Evolutionary conservation across 2,888 invertebrate species (phyloP).

Genomic region (Hedychridium roseum): DNA sequence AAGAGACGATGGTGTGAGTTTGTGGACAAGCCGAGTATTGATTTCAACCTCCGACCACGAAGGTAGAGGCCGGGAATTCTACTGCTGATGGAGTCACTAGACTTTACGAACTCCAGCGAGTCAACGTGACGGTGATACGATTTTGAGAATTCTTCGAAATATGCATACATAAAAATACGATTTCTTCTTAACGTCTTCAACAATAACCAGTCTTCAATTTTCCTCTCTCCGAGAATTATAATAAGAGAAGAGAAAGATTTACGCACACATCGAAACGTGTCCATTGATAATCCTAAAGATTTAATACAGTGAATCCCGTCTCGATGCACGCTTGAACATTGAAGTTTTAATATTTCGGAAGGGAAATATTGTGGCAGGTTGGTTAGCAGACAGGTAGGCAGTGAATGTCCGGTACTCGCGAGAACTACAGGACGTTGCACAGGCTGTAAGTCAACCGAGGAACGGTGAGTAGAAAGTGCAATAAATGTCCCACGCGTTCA

Average conservation of each 20-base stretch:
- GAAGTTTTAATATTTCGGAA: constrained; percentile 17
- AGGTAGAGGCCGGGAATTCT: constrained; percentile 42
- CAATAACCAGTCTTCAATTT: no score
- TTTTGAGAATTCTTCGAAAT: no score
- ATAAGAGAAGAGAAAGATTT: no score
- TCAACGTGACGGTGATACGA: no score
- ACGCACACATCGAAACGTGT: no score
- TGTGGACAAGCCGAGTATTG: constrained; percentile 35
- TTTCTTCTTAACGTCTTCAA: no score
- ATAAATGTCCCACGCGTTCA: constrained; percentile 23
- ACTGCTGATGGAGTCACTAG: constrained; percentile 39
- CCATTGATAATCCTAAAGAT: no score
- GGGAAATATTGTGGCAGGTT: constrained; percentile 15
- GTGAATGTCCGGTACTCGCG: constrained; percentile 19
- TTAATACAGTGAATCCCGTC: no score
- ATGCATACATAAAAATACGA: no score
- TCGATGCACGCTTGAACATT: no score
- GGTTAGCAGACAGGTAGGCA: constrained; percentile 15
- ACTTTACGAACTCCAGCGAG: constrained; percentile 46
- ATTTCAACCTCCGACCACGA: constrained; percentile 49
- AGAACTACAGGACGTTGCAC: constrained; percentile 15
- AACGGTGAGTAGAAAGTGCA: constrained; percentile 23
- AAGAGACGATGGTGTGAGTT: constrained; percentile 17
- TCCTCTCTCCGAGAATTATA: no score
- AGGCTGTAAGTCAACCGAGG: constrained; percentile 20